A percentile compares a stretch with the other conserved stretches of the same genome.
phyloP scores from a whole-genome alignment of 2,888 invertebrate genomes.

The Campoletis raptor region DNA sequence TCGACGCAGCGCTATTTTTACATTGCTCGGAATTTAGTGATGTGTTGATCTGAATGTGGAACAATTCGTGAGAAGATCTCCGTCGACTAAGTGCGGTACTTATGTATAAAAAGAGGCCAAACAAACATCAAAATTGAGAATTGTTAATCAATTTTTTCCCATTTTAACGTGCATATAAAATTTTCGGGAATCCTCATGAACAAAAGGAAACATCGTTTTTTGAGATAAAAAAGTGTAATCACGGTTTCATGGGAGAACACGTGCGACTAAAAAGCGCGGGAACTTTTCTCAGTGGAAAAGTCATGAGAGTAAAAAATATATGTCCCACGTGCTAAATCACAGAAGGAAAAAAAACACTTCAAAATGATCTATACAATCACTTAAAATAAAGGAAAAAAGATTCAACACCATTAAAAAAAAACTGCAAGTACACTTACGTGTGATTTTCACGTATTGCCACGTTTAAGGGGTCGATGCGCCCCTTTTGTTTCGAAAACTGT shows the following conservation, averaged over 20 bases:
- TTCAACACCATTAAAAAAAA: slow-evolving; percentile 7
- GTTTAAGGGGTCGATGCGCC: neutral
- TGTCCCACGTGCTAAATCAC: neutral
- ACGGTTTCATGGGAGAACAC: neutral
- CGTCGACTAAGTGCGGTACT: slow-evolving; percentile 48
- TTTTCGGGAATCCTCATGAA: neutral
- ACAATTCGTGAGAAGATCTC: slow-evolving; percentile 38
- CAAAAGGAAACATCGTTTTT: neutral
- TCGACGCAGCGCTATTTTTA: slow-evolving; percentile 63
- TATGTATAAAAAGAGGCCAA: slow-evolving; percentile 47
- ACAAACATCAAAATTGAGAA: neutral
- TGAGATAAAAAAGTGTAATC: neutral
- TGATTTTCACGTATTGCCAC: slow-evolving; percentile 46
- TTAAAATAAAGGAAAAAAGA: slow-evolving; percentile 8
- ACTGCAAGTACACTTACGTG: slow-evolving; percentile 42
- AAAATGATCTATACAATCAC: neutral
- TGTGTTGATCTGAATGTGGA: slow-evolving; percentile 42
- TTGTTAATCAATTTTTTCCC: neutral
- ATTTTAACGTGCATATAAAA: neutral
- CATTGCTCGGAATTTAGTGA: slow-evolving; percentile 56
- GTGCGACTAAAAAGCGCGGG: slow-evolving; percentile 25
- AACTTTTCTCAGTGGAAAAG: neutral
- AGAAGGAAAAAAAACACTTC: neutral
- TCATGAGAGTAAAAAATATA: neutral
- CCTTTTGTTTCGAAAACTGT: neutral